Conservation (phyloP, 2,888 invertebrate species). For the Epinotia ramella region DNA sequence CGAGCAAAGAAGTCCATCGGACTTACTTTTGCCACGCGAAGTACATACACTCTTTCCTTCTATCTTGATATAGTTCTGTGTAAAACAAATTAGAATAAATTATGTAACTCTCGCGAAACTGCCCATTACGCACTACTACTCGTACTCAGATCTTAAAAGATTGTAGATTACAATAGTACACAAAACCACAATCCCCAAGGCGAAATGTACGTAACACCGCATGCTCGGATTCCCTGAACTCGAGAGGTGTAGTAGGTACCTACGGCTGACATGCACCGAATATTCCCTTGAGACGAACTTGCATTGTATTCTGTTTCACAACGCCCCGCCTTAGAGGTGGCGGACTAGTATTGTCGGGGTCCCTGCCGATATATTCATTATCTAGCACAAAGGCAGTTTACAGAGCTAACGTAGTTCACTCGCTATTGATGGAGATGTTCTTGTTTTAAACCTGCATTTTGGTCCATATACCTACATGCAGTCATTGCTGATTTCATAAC, state of each 20-base stretch:
- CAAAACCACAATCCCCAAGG: slow-evolving; percentile 23
- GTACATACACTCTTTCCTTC: no score
- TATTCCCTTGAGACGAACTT: slow-evolving; percentile 37
- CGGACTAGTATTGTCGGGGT: slow-evolving; percentile 6
- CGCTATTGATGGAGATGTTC: not conserved
- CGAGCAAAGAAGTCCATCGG: no score
- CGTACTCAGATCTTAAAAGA: not conserved
- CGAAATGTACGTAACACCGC: slow-evolving; percentile 32
- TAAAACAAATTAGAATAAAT: not conserved
- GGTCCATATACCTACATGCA: no score
- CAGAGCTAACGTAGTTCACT: not conserved
- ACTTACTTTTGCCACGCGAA: no score
- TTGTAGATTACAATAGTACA: slow-evolving; percentile 2
- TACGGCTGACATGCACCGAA: slow-evolving; percentile 27
- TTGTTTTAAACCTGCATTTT: no score
- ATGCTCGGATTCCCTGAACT: slow-evolving; percentile 31
- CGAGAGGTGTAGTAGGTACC: slow-evolving; percentile 13
- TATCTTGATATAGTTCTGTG: no score
- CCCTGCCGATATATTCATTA: not conserved
- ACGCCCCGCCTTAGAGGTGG: not conserved
- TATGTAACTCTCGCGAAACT: not conserved
- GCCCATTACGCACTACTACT: not conserved
- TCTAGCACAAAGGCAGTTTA: not conserved
- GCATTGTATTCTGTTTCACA: slow-evolving; percentile 33
- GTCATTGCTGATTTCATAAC: no score